Base-by-base conservation (phyloP, 2,888 invertebrate genomes). In the Drosophila putrida region DNA sequence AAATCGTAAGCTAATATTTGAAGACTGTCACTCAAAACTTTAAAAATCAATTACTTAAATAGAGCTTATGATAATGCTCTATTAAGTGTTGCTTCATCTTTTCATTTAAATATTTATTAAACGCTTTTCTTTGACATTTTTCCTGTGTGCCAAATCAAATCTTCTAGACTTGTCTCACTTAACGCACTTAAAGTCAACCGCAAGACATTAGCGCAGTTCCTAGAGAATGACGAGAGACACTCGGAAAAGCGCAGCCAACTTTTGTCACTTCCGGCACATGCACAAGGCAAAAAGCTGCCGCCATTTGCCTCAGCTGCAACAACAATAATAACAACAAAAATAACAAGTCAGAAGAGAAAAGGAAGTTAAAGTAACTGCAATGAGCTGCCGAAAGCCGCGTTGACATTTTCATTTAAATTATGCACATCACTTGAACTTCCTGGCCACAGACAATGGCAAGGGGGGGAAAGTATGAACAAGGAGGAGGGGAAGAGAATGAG, bases 351-450 rank as follows among this genome's bases (percentile, higher is more conserved):
- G 20, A n/a, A 35, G 11, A 11, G 11, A 25, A 27, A 25, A 39
- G 33, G 25, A 25, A 46, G 46, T 69, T 73, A 73, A 78, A 75
- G 78, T 61, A 73, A 75, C 62, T 78, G 88, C 88, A 83, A 82
- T 67, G 86, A 85, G 76, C 78, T 85, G 88, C 76, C 78, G 88
- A 85, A 89, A 89, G 82, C 83, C 87, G 88, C 86, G 89, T 73
- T 87, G 86, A 87, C 86, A 87, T 87, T 87, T 87, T 89, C 88
- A 87, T 87, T 87, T 87, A 89, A 87, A 87, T 87, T 89, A 87
- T 87, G 86, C 88, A 87, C 89, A 89, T 87, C 86, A 82, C 80
- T 89, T 89, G 85, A 87, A 89, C 85, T 85, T 82, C 82, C 78
- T 65, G 59, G 68, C 73, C 79, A 62, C 84, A 55, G 62, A 67